Conservation (phyloP, 2,888 invertebrate species). For the Celastrina argiolus region DNA sequence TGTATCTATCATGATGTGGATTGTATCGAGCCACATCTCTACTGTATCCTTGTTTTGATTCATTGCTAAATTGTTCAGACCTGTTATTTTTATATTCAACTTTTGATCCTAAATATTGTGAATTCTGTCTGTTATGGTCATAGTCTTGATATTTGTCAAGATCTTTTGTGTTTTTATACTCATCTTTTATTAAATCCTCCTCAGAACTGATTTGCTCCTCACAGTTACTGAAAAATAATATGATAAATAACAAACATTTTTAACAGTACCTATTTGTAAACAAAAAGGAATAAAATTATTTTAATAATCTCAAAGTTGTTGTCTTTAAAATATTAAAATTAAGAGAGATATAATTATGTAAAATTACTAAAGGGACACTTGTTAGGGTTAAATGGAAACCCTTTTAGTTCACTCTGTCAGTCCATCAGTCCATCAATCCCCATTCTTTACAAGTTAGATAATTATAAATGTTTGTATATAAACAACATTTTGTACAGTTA, state of each 20-base stretch:
- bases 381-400: too few relatives aligned
- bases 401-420: too few relatives aligned
- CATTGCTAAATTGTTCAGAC: not conserved
- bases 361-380: too few relatives aligned
- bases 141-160: not conserved
- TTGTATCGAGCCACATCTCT: slow-evolving; percentile 3
- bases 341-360: too few relatives aligned
- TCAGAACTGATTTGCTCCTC: not conserved
- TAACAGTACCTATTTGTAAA: not conserved
- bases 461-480: too few relatives aligned
- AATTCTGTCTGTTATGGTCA: not conserved
- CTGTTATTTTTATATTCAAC: not conserved
- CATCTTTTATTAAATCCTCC: not conserved
- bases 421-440: too few relatives aligned
- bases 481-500: too few relatives aligned
- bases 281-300: not conserved
- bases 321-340: too few relatives aligned
- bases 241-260: not conserved
- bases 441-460: too few relatives aligned
- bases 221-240: not conserved
- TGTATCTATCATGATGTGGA: not conserved
- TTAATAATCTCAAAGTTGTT: too few relatives aligned
- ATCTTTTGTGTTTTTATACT: not conserved
- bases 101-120: not conserved
- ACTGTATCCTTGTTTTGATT: not conserved